These are phyloP conservation scores for Drosophila nannoptera DNA, from an alignment of 1,140 invertebrate genomes.

Conservation along the genomic window DNA sequence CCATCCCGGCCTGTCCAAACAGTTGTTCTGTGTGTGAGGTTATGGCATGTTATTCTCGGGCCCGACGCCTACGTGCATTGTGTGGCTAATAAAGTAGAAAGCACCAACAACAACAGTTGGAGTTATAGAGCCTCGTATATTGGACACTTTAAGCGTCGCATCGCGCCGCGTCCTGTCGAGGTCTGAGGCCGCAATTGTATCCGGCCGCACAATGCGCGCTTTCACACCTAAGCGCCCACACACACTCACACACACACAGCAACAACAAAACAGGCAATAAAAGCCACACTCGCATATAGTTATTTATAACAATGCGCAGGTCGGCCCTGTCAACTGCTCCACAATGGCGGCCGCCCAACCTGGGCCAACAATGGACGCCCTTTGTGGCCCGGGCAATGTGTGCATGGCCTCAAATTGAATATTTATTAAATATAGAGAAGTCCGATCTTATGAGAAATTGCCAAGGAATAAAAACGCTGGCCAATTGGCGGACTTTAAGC, in stretches of 20 bases:
- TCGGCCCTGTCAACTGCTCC: slow-evolving; percentile 43
- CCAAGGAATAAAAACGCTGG: not conserved
- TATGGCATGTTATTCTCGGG: slow-evolving; percentile 49
- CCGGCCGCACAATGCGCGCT: slow-evolving; percentile 48
- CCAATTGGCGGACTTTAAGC: not conserved
- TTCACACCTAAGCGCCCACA: slow-evolving; percentile 59
- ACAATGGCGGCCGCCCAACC: slow-evolving; percentile 16
- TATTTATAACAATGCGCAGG: slow-evolving; percentile 43
- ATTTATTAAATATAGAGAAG: slow-evolving; percentile 39
- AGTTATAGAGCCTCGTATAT: slow-evolving; percentile 40
- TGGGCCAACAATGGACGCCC: slow-evolving; percentile 25
- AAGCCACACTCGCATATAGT: slow-evolving; percentile 22
- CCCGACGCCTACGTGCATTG: slow-evolving; percentile 68
- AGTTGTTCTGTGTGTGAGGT: slow-evolving; percentile 32
- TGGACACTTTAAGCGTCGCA: slow-evolving; percentile 48
- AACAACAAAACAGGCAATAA: slow-evolving; percentile 32
- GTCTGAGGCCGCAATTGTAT: slow-evolving; percentile 18
- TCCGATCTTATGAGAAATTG: not conserved
- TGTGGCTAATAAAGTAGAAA: slow-evolving; percentile 68
- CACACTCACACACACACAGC: no score
- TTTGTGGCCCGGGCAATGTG: slow-evolving; percentile 7
- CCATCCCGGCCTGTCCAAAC: no score
- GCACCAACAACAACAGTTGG: slow-evolving; percentile 35
- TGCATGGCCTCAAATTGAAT: slow-evolving; percentile 29
- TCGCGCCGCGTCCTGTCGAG: slow-evolving; percentile 18